Conservation (phyloP, 2,888 invertebrate genomes). For the Xestobium rufovillosum region DNA sequence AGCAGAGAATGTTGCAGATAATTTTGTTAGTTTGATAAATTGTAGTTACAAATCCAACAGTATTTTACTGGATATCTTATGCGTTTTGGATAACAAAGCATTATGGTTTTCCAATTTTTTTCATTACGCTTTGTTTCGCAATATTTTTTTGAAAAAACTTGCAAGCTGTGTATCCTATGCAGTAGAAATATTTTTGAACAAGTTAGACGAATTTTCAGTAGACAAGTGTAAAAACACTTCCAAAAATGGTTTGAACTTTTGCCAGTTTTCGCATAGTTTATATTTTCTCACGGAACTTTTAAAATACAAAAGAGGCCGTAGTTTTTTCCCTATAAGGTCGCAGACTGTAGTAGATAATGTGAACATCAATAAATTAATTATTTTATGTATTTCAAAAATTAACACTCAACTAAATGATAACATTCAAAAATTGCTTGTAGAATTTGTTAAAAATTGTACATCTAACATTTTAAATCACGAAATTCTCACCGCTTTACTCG, state of each 20-base stretch:
- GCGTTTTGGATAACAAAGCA: conserved; percentile 20
- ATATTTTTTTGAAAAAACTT: conserved; percentile 17
- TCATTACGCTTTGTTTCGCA: conserved; percentile 17
- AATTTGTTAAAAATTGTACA: too few relatives aligned
- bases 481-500: conserved; percentile 18
- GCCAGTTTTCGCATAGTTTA: conserved; percentile 13
- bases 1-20: conserved; percentile 20
- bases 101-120: conserved; percentile 24
- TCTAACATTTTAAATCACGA: conserved; percentile 17
- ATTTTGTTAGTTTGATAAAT: conserved; percentile 19
- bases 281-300: conserved; percentile 13
- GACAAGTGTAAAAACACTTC: not conserved
- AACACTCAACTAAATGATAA: too few relatives aligned
- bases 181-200: too few relatives aligned
- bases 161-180: conserved; percentile 5
- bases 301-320: conserved; percentile 10
- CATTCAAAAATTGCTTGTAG: too few relatives aligned
- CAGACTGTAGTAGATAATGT: not conserved
- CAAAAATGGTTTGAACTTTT: conserved; percentile 8
- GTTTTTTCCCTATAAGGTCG: conserved; percentile 15
- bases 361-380: not conserved
- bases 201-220: too few relatives aligned
- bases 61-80: conserved; percentile 19
- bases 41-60: conserved; percentile 15
- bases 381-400: not conserved